Base-by-base conservation (phyloP, 2,113 vertebrate species). In the Xenopus borealis region DNA sequence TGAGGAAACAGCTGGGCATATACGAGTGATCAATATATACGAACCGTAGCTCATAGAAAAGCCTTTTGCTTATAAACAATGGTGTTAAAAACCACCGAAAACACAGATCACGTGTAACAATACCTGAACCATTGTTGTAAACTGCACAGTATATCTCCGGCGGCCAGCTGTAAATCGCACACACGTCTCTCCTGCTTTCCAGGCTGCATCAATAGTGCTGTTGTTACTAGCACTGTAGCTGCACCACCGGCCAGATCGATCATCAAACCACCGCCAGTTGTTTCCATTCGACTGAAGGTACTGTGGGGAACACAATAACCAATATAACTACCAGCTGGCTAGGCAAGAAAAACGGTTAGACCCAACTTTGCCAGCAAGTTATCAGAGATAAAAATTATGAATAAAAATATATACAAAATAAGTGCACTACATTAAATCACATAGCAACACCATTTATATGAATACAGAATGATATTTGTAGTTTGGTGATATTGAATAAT, bases 41-140 rank as follows among this genome's bases (percentile, higher is more conserved):
- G 23, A 47, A 47, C 9, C 5, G 46, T 53, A 53, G 14, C 52
- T 8, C 1, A 47, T 47, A 47, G 12, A 10, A 47, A 47, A 47
- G 45, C 12, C 46, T 50, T 13, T 12, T 50, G 14, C 4, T 40
- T 40, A 6, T 40, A 40, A 40, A 40, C 33, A 40, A 7, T 4
- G 2, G 33, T 6, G 7, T 40, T 1, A 40, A 40, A 40, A 40
- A 27, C 23, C 3, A 27, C 23, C 1, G 23, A 27, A 27, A 27
- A 27, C 23, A 27, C 23, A 27, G 23, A 27, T 27, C 33, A 40
- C 6, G 5, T 50, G 5, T 50, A 50, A 14, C 30, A 53, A 20
- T 90, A 96, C 95, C 94, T 97, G 95, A 81, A 97, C 95, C 95
- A 96, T 97, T 63, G 94, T 97, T 84, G 96, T 97, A 78, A 97